phyloP scores from a whole-genome alignment of 2,113 vertebrate species.

The Psittacula cyanocephala region DNA sequence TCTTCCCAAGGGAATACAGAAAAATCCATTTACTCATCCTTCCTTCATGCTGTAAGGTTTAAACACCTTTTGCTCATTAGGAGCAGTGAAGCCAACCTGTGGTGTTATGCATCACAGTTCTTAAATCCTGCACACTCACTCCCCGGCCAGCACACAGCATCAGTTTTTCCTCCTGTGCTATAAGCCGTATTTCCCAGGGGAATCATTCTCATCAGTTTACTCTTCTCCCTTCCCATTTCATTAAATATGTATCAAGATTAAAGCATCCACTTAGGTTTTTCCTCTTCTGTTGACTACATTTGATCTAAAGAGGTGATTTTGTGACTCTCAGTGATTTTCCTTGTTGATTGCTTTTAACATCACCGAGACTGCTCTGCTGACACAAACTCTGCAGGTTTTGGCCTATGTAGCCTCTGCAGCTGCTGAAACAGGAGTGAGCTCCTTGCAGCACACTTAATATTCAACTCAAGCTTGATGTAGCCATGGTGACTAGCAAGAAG shows the following conservation, averaged over 20 bases:
- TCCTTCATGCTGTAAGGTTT: not conserved
- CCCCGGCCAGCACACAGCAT: not conserved
- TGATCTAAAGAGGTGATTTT: constrained; percentile 8
- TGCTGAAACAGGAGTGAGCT: not conserved
- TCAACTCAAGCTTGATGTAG: constrained; percentile 41
- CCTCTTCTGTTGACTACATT: not conserved
- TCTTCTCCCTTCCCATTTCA: not conserved
- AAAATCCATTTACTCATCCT: not conserved
- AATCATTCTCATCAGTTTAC: not conserved
- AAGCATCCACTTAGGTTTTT: not conserved
- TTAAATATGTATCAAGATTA: constrained; percentile 44
- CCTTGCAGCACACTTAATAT: constrained; percentile 33
- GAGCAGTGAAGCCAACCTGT: not conserved
- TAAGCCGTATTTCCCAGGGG: not conserved
- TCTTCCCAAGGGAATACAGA: not conserved
- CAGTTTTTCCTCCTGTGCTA: not conserved
- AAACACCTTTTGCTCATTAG: not conserved
- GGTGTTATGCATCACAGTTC: not conserved
- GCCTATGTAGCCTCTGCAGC: not conserved
- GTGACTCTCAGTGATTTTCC: not conserved
- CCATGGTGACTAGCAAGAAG: constrained; percentile 42
- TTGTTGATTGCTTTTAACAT: not conserved
- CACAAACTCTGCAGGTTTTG: not conserved
- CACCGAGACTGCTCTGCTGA: not conserved
- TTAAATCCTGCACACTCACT: not conserved